A percentile compares a stretch with the other conserved stretches of the same genome.
phyloP scores from a whole-genome alignment of 2,888 invertebrate species.

The Diarsia mendica region DNA sequence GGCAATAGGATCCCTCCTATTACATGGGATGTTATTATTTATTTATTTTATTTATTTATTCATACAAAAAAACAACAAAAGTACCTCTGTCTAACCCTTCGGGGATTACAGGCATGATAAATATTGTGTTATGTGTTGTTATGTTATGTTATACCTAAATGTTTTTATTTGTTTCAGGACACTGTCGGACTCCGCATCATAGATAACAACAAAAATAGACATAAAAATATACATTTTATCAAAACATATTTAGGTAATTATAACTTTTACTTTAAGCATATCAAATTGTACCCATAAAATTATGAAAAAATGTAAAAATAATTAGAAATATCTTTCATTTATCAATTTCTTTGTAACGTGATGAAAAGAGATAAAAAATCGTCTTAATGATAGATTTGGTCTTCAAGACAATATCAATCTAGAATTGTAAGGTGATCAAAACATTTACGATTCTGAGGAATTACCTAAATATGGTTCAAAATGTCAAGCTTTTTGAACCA shows the following conservation, averaged over 20 bases:
- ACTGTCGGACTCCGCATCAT: constrained; percentile 87
- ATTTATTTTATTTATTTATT: no score
- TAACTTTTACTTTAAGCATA: constrained; percentile 72
- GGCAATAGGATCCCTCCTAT: no score
- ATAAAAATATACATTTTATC: constrained; percentile 45
- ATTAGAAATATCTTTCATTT: constrained; percentile 7
- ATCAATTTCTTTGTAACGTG: constrained; percentile 21
- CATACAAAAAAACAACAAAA: no score
- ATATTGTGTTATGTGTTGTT: neutral
- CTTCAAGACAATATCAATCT: constrained; percentile 55
- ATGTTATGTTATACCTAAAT: neutral
- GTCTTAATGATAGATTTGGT: constrained; percentile 9
- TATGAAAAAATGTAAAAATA: constrained; percentile 43
- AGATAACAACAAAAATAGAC: constrained; percentile 80
- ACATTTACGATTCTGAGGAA: neutral
- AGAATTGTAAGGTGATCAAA: constrained; percentile 24
- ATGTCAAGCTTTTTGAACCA: neutral
- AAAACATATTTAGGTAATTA: constrained; percentile 61
- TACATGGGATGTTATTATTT: no score
- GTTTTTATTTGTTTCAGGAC: constrained; percentile 79
- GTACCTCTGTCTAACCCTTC: no score
- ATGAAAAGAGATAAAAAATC: neutral
- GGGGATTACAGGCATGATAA: neutral
- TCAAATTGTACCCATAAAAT: constrained; percentile 63
- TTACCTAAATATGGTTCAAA: neutral